Conservation (phyloP, 2,888 invertebrate genomes). For the Spilosoma lubricipeda region DNA sequence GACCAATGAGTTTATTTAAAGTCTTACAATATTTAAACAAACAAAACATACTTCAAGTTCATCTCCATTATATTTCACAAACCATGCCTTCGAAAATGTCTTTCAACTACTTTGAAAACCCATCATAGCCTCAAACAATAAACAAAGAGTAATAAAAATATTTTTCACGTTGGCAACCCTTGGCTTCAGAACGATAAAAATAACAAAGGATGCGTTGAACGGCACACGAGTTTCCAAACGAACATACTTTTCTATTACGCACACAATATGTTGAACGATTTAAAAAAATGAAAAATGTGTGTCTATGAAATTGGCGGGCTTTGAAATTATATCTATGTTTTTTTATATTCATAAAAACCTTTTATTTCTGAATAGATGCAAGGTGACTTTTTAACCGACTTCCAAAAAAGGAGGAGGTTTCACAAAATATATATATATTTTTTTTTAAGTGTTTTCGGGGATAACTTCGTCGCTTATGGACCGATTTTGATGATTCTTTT, state of each 20-base stretch:
- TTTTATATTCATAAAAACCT: not conserved
- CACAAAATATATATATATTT: too few relatives aligned
- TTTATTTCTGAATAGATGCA: too few relatives aligned
- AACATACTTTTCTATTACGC: constrained; percentile 52
- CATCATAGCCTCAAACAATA: constrained; percentile 41
- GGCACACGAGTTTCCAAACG: constrained; percentile 47
- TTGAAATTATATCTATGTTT: not conserved
- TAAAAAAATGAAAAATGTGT: constrained; percentile 17
- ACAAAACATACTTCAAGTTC: constrained; percentile 5
- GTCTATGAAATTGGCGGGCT: not conserved
- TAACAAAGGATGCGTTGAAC: constrained; percentile 51
- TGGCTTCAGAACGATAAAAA: constrained; percentile 46
- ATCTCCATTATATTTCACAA: not conserved
- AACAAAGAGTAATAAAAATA: constrained; percentile 51
- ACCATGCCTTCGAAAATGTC: not conserved
- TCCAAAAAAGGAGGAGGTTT: too few relatives aligned
- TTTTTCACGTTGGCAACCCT: constrained; percentile 51
- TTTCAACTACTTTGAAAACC: constrained; percentile 22
- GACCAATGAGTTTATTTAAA: not conserved
- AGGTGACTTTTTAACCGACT: too few relatives aligned
- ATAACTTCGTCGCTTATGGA: too few relatives aligned
- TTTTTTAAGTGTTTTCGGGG: too few relatives aligned
- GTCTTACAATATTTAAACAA: not conserved
- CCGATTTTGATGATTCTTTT: too few relatives aligned
- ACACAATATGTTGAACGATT: constrained; percentile 29